A percentile compares a stretch with the other conserved stretches of the same genome.
phyloP scores from a whole-genome alignment of 2,113 vertebrate genomes.

The Etheostoma spectabile region DNA sequence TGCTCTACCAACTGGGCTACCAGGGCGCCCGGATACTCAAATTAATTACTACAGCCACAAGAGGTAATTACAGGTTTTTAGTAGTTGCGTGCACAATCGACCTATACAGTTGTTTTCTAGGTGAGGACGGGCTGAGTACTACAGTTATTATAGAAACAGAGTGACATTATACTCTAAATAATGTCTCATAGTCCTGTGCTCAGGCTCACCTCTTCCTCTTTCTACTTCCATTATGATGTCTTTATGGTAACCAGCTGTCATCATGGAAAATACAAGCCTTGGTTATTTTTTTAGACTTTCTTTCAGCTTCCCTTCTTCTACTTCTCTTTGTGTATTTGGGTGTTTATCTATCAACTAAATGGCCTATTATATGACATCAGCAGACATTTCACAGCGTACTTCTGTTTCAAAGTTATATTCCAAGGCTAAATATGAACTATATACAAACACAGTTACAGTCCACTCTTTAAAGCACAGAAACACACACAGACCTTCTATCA shows the following conservation, averaged over 20 bases:
- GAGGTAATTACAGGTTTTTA: no score
- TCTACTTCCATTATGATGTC: constrained; percentile 16
- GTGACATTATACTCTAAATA: not conserved
- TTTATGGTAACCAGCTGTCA: constrained; percentile 49
- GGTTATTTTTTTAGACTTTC: constrained; percentile 34
- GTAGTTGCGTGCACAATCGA: no score
- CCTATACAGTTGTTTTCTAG: no score
- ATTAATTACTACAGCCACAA: no score
- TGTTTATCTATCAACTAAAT: constrained; percentile 31
- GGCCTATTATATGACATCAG: constrained; percentile 43
- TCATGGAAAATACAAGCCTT: constrained; percentile 26
- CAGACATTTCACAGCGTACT: constrained; percentile 15
- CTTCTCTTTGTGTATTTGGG: constrained; percentile 6
- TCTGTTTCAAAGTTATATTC: constrained; percentile 34
- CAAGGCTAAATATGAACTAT: constrained; percentile 14
- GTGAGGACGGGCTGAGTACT: no score
- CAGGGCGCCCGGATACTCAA: no score
- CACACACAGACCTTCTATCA: not conserved
- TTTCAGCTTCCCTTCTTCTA: constrained; percentile 43
- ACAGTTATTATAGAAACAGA: not conserved
- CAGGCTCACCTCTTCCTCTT: constrained; percentile 27
- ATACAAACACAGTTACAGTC: constrained; percentile 19
- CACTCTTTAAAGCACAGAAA: not conserved
- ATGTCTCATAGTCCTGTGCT: not conserved
- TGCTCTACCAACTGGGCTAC: no score